Percentiles rank a stretch among this genome's conserved stretches.
These are phyloP conservation scores for Synergus laeviventris DNA, from an alignment of 2,888 invertebrate genomes.

Conservation along the genomic window DNA sequence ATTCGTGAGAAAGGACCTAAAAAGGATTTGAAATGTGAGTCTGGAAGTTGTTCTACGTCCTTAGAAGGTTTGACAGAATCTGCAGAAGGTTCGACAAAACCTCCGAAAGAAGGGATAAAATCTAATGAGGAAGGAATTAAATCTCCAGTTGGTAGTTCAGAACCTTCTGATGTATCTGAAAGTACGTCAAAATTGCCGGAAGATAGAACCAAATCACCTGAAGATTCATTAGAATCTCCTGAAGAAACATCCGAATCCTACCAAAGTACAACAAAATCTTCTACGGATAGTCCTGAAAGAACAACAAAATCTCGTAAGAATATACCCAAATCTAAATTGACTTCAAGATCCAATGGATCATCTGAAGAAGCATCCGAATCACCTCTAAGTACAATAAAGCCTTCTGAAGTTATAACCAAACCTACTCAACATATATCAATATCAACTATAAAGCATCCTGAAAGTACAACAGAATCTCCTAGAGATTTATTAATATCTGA, in stretches of 20 bases:
- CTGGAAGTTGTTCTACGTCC: background rate
- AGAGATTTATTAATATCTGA: background rate
- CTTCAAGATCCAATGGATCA: too few relatives aligned
- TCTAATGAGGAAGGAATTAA: background rate
- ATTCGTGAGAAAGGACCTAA: background rate
- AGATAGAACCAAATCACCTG: too few relatives aligned
- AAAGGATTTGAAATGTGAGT: background rate
- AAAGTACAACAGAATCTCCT: background rate
- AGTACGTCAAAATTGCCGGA: too few relatives aligned
- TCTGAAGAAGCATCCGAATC: too few relatives aligned
- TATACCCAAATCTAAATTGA: too few relatives aligned
- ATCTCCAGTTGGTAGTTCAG: background rate
- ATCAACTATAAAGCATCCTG: background rate
- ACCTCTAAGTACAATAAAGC: background rate
- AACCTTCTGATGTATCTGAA: too few relatives aligned
- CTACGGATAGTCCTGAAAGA: background rate
- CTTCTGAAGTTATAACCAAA: background rate
- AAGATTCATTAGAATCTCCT: too few relatives aligned
- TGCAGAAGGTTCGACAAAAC: background rate
- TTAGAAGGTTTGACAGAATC: background rate
- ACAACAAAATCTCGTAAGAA: background rate
- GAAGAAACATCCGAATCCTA: too few relatives aligned
- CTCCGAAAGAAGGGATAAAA: background rate
- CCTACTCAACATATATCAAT: background rate
- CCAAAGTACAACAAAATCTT: background rate